Conservation (phyloP, 2,888 invertebrate genomes). For the Xestia ashworthii region DNA sequence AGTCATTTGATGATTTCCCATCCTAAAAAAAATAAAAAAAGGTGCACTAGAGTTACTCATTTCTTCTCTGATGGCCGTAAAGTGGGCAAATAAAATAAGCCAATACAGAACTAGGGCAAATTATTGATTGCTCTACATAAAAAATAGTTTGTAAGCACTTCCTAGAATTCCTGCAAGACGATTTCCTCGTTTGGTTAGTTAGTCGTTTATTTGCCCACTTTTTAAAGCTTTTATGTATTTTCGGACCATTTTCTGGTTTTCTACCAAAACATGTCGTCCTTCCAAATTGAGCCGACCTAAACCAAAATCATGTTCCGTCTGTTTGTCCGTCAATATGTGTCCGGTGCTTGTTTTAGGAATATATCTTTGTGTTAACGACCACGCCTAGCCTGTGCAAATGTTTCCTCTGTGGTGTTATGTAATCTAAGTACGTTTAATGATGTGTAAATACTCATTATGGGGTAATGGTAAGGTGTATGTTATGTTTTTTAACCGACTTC, state of each 20-base stretch:
- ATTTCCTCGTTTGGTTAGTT: neutral
- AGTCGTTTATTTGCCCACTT: neutral
- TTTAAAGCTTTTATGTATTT: neutral
- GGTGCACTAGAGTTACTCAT: no score
- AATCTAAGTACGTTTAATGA: slow-evolving; percentile 36
- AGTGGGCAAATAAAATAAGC: neutral
- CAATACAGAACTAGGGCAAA: neutral
- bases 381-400: slow-evolving; percentile 19
- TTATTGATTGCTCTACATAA: neutral
- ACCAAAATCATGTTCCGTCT: slow-evolving; percentile 42
- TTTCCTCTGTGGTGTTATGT: slow-evolving; percentile 45
- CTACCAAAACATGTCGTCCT: slow-evolving; percentile 10
- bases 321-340: slow-evolving; percentile 40
- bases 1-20: no score
- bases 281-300: slow-evolving; percentile 1
- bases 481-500: no score
- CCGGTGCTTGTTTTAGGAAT: slow-evolving; percentile 39
- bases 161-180: neutral
- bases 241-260: neutral
- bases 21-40: no score
- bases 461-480: slow-evolving; percentile 13
- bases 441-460: slow-evolving; percentile 42
- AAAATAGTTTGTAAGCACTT: neutral
- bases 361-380: slow-evolving; percentile 53
- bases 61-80: no score